phyloP scores from a whole-genome alignment of 1,140 invertebrate species.

The Penaeus vannamei region DNA sequence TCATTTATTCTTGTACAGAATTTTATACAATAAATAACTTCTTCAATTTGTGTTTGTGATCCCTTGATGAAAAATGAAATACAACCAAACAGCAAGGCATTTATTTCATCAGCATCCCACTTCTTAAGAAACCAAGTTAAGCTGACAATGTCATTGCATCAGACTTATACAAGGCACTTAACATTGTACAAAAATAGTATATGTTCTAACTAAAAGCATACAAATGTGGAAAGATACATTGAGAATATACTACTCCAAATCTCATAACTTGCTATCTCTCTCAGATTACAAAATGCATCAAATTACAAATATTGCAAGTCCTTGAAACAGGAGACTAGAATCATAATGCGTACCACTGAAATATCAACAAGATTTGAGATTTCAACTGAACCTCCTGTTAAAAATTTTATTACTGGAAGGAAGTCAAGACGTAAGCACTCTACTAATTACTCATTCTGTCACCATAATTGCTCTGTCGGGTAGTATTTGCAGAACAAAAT shows the following conservation, averaged over 20 bases:
- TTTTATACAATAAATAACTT: too few relatives aligned
- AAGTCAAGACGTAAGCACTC: too few relatives aligned
- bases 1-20: too few relatives aligned
- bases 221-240: slow-evolving; percentile 21
- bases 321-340: slow-evolving; percentile 16
- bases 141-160: slow-evolving; percentile 34
- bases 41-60: neutral
- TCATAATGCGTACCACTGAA: neutral
- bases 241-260: too few relatives aligned
- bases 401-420: neutral
- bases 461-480: too few relatives aligned
- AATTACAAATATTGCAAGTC: slow-evolving; percentile 8
- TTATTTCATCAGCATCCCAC: slow-evolving; percentile 36
- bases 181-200: slow-evolving; percentile 38
- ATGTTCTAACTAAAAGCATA: neutral
- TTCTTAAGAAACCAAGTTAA: slow-evolving; percentile 36
- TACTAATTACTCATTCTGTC: too few relatives aligned
- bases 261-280: too few relatives aligned
- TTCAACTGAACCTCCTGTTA: neutral
- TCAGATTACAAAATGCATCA: neutral
- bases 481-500: too few relatives aligned
- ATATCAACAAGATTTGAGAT: slow-evolving; percentile 13
- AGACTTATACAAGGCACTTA: slow-evolving; percentile 38
- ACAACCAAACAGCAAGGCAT: slow-evolving; percentile 35
- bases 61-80: slow-evolving; percentile 4